Evolutionary conservation across 2,888 invertebrate genomes (phyloP).

Genomic region (Apotomis turbidana): DNA sequence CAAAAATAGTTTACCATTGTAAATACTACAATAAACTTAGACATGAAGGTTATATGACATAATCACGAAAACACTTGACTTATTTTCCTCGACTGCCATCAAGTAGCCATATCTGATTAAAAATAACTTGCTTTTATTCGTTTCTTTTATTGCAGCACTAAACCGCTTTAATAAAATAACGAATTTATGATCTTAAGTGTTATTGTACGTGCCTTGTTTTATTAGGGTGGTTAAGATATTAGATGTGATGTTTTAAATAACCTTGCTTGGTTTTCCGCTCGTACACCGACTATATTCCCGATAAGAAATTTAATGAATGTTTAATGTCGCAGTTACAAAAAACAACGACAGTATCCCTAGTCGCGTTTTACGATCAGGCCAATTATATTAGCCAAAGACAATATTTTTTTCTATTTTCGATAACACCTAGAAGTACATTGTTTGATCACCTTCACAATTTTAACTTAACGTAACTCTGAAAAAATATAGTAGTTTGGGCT

Average conservation of each 20-base stretch:
- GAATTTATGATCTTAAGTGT: not conserved
- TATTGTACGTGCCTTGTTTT: not conserved
- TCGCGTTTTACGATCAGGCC: too few species aligned
- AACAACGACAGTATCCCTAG: too few species aligned
- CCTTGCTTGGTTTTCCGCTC: not conserved
- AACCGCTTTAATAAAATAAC: not conserved
- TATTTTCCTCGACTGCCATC: not conserved
- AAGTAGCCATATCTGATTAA: not conserved
- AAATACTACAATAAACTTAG: not conserved
- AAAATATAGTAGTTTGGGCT: too few species aligned
- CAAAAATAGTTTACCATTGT: not conserved
- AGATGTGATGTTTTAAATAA: not conserved
- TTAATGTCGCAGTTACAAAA: too few species aligned
- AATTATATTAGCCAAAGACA: too few species aligned
- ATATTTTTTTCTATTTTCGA: too few species aligned
- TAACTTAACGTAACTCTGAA: too few species aligned
- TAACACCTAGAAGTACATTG: too few species aligned
- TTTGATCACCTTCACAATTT: too few species aligned
- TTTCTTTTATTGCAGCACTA: not conserved
- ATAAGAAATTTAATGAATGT: not conserved
- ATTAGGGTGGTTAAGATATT: not conserved
- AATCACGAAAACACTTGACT: not conserved
- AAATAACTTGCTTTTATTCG: slow-evolving; percentile 4
- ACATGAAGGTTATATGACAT: not conserved
- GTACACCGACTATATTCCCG: not conserved